Base-by-base conservation (phyloP, 2,888 invertebrate species). In the Troides aeacus region DNA sequence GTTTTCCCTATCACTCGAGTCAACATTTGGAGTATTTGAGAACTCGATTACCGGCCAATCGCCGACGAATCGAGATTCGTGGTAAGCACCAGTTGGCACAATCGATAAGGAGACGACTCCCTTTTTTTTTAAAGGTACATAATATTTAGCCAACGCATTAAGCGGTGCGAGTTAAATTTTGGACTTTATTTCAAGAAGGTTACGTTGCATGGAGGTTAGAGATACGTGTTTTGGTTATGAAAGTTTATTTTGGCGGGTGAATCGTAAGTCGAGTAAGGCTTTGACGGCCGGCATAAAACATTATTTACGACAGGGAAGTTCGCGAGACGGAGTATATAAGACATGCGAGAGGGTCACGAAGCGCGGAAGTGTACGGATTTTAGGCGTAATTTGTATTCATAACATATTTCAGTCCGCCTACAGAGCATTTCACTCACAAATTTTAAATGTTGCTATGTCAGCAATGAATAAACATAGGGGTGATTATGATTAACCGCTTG, bases 41-140 rank as follows among this genome's bases (percentile, higher is more conserved):
- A 77, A 84, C 82, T 89, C 85, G 85, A 89, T 88, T 84, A 78
- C 84, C 75, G 74, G 75, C 82, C 83, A 80, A 88, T 88, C 83
- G 82, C 81, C 81, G 73, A 81, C 81, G 82, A 87, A 88, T 90
- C 84, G 84, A 86, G 90, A 90, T 87, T 86, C 83, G 92, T 74
- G 92, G 84, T 83, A 87, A 90, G 92, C 91, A 90, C 92, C 82
- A 87, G 88, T 86, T 91, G 92, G 92, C 84, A 92, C 92, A 92
- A 92, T 92, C 92, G 85, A 92, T 92, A 90, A 75, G 71, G 79
- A 85, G 84, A 86, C 84, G 81, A 83, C 81, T 84, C 83, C 80
- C 30, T 81, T 84, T 88, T 90, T 90, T 89, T 83, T 83, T 80
- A 78, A 76, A 77, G 74, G 71, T 72, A 72, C 73, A 70, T 75